Conservation (phyloP, 2,888 invertebrate genomes). For the Caenorhabditis angaria region DNA sequence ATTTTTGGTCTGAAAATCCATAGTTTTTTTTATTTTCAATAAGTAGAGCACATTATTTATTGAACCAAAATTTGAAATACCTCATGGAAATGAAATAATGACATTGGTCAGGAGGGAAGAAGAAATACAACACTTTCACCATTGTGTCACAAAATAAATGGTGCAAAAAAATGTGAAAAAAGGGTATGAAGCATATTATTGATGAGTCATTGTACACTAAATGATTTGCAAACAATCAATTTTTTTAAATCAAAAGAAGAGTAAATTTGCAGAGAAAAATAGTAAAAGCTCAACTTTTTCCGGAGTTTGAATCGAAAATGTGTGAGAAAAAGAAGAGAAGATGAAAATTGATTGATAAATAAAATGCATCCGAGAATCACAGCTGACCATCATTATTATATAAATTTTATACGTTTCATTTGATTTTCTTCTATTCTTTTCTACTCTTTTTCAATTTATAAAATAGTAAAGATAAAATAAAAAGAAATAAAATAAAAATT, state of each 20-base stretch:
- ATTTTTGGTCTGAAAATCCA: constrained; percentile 13
- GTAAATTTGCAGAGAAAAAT: no score
- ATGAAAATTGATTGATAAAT: constrained; percentile 6
- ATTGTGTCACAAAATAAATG: not conserved
- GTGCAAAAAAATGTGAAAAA: not conserved
- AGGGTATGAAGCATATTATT: not conserved
- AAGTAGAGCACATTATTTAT: no score
- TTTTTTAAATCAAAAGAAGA: not conserved
- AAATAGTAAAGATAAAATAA: no score
- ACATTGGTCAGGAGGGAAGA: not conserved
- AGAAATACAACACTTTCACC: not conserved
- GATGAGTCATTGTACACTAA: not conserved
- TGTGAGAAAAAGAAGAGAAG: constrained; percentile 3
- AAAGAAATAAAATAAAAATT: no score
- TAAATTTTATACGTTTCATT: not conserved
- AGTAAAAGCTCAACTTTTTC: no score
- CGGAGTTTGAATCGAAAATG: not conserved
- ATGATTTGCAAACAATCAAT: not conserved
- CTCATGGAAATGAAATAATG: not conserved
- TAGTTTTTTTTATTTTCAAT: no score
- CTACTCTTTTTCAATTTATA: no score
- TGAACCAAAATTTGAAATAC: no score
- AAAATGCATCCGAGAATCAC: not conserved
- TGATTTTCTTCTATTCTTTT: not conserved
- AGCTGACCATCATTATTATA: constrained; percentile 5